phyloP scores from a whole-genome alignment of 2,797 vertebrate species.

The Mergus octosetaceus region DNA sequence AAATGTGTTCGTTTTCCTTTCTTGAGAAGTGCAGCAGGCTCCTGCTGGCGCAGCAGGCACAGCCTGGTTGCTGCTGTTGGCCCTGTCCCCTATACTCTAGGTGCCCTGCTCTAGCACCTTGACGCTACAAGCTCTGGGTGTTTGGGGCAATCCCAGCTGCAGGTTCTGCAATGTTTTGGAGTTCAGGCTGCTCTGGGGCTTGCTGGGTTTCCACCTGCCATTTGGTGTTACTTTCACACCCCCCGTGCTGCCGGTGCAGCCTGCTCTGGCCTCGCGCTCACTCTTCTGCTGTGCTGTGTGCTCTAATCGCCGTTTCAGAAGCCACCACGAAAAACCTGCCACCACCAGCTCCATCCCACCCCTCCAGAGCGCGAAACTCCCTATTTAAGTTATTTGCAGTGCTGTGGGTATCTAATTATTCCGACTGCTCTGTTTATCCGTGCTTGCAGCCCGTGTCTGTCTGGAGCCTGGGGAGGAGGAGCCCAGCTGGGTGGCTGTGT shows the following conservation, averaged over 20 bases:
- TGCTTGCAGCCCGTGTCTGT: neutral
- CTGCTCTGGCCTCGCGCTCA: neutral
- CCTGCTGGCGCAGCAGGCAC: neutral
- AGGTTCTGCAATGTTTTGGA: neutral
- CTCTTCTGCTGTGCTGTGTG: neutral
- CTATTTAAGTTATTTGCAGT: neutral
- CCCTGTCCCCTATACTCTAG: neutral
- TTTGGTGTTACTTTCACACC: neutral
- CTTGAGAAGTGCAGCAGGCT: neutral
- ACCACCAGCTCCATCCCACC: neutral
- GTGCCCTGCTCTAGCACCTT: neutral
- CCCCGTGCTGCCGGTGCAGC: neutral
- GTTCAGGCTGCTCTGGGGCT: fast-evolving
- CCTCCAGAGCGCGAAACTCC: neutral
- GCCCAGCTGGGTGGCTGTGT: neutral
- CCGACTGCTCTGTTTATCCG: neutral
- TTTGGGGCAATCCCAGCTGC: neutral
- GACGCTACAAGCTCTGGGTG: neutral
- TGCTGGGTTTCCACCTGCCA: neutral
- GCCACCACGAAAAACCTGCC: neutral
- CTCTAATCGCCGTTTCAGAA: neutral
- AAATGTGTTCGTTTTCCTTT: neutral
- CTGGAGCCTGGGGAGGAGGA: neutral
- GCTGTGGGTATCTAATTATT: constrained; percentile 4
- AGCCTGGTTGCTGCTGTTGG: neutral